A percentile compares a stretch with the other conserved stretches of the same genome.
Conservation (phyloP, 2,797 vertebrate genomes). For the Anisognathus igniventris region DNA sequence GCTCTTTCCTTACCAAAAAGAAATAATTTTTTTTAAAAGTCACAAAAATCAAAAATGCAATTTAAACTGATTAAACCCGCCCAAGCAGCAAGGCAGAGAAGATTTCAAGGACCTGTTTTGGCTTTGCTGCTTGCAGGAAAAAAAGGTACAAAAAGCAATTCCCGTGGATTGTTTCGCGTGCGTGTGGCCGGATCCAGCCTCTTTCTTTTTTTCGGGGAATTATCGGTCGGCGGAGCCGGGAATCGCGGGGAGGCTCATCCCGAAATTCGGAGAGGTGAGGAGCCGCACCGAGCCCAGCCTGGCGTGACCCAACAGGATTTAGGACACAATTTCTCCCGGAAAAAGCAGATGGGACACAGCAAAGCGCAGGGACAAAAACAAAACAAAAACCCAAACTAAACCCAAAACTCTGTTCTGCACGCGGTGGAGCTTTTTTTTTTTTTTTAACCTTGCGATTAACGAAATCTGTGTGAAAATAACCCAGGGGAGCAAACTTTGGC, state of each 20-base stretch:
- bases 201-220: not conserved
- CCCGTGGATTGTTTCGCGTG: not conserved
- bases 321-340: not conserved
- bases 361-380: fast-evolving
- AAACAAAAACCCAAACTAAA: fast-evolving
- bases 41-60: not conserved
- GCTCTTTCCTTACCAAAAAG: not conserved
- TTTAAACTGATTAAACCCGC: not conserved
- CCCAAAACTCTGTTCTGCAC: not conserved
- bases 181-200: not conserved
- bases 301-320: not conserved
- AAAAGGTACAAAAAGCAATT: not conserved
- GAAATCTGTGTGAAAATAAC: not conserved
- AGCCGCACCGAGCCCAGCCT: not conserved
- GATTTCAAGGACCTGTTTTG: not conserved
- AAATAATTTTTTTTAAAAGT: not conserved
- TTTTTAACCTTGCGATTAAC: not conserved
- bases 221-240: not conserved
- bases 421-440: not conserved
- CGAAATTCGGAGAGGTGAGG: not conserved
- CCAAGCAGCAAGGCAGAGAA: not conserved
- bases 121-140: not conserved
- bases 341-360: not conserved
- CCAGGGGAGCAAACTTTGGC: not conserved
- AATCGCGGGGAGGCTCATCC: not conserved